Conservation (phyloP, 2,797 vertebrate genomes). For the Sebastes steindachneri region DNA sequence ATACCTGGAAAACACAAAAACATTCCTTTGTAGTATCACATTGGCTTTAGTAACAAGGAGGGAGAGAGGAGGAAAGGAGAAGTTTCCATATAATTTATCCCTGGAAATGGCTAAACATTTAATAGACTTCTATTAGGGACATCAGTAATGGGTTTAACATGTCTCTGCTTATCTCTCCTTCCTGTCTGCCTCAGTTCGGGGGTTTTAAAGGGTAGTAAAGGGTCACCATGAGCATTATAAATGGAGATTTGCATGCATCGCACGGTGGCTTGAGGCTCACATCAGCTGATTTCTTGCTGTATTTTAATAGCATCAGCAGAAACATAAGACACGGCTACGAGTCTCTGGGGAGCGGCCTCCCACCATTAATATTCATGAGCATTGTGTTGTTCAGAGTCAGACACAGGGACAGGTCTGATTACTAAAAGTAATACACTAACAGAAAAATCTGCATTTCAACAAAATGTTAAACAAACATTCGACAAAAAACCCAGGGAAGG, state of each 20-base stretch:
- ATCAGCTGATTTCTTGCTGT: slow-evolving; percentile 71
- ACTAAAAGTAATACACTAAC: slow-evolving; percentile 55
- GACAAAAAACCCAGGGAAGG: slow-evolving; percentile 12
- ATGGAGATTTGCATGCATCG: slow-evolving; percentile 71
- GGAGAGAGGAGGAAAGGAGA: background rate
- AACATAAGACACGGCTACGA: slow-evolving; percentile 70
- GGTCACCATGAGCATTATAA: slow-evolving; percentile 66
- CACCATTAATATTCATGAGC: slow-evolving; percentile 75
- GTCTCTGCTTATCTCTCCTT: background rate
- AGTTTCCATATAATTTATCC: background rate
- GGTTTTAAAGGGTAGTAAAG: slow-evolving; percentile 47
- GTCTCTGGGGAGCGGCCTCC: slow-evolving; percentile 64
- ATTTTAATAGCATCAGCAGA: slow-evolving; percentile 81
- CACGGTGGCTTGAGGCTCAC: slow-evolving; percentile 52
- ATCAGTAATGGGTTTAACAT: slow-evolving; percentile 12
- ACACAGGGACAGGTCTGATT: slow-evolving; percentile 50
- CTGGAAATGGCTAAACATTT: background rate
- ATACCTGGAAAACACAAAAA: slow-evolving; percentile 8
- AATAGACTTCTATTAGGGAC: background rate
- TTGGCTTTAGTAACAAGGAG: background rate
- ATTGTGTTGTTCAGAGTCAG: slow-evolving; percentile 49
- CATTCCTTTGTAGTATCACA: slow-evolving; percentile 1
- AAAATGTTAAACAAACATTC: background rate
- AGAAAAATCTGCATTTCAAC: slow-evolving; percentile 57
- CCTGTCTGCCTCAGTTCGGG: background rate